Percentiles rank a stretch among this genome's conserved stretches.
Conservation (phyloP, 2,888 invertebrate genomes). For the Bembecia ichneumoniformis region DNA sequence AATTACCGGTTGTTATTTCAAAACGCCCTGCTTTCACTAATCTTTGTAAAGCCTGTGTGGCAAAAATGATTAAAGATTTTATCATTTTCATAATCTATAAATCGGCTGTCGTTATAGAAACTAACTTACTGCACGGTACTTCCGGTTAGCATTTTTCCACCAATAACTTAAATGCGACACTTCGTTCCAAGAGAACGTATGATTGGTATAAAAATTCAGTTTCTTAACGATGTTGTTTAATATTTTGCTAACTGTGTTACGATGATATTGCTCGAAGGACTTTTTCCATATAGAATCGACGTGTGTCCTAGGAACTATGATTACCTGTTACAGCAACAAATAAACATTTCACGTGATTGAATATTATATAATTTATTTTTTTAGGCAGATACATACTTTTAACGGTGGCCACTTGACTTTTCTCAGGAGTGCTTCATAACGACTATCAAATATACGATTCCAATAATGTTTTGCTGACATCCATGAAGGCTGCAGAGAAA, state of each 20-base stretch:
- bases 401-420: constrained; percentile 52
- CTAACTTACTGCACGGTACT: constrained; percentile 38
- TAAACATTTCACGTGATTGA: too few relatives aligned
- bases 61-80: neutral
- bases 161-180: constrained; percentile 55
- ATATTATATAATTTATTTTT: too few relatives aligned
- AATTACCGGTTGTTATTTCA: constrained; percentile 93
- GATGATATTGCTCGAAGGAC: constrained; percentile 43
- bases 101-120: too few relatives aligned
- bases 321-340: constrained; percentile 29
- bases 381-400: constrained; percentile 29
- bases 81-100: neutral
- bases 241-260: constrained; percentile 39
- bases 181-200: constrained; percentile 60
- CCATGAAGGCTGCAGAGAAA: constrained; percentile 39
- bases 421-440: constrained; percentile 55
- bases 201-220: constrained; percentile 45
- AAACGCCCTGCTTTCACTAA: constrained; percentile 84
- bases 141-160: constrained; percentile 46
- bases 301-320: constrained; percentile 45
- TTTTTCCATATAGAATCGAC: constrained; percentile 50
- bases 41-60: constrained; percentile 75
- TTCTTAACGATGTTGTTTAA: constrained; percentile 53
- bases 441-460: constrained; percentile 48
- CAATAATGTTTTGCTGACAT: constrained; percentile 37